Percentiles rank a stretch among this genome's conserved stretches.
phyloP scores from a whole-genome alignment of 2,113 vertebrate species.

The Saccopteryx bilineata region DNA sequence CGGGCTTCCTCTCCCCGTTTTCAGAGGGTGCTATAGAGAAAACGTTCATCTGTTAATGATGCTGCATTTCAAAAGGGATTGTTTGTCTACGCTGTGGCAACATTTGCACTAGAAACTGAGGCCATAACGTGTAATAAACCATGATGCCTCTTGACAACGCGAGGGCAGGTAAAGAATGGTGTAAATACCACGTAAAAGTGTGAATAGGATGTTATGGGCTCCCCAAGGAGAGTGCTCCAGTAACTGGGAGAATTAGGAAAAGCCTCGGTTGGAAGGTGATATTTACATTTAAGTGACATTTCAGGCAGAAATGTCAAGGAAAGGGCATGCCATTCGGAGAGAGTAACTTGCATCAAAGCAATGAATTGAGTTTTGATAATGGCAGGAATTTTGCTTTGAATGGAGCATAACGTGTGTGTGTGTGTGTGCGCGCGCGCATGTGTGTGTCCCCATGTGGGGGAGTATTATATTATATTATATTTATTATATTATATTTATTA shows the following conservation, averaged over 20 bases:
- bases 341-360: neutral
- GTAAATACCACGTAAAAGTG: neutral
- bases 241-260: slow-evolving; percentile 9
- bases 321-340: neutral
- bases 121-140: neutral
- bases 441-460: neutral
- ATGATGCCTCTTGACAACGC: neutral
- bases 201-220: neutral
- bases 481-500: too few relatives aligned
- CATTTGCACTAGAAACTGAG: neutral
- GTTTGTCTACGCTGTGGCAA: neutral
- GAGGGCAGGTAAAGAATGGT: neutral
- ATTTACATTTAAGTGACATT: slow-evolving; percentile 46
- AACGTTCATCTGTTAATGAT: neutral
- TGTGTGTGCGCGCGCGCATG: neutral
- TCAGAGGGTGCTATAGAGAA: neutral
- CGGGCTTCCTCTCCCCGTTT: neutral
- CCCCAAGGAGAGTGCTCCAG: neutral
- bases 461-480: neutral
- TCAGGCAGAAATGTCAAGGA: slow-evolving; percentile 60
- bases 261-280: neutral
- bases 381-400: neutral
- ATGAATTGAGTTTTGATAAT: neutral
- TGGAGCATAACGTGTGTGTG: neutral
- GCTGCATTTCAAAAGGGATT: slow-evolving; percentile 14